Base-by-base conservation (phyloP, 2,797 vertebrate species). In the Sebastes minor region DNA sequence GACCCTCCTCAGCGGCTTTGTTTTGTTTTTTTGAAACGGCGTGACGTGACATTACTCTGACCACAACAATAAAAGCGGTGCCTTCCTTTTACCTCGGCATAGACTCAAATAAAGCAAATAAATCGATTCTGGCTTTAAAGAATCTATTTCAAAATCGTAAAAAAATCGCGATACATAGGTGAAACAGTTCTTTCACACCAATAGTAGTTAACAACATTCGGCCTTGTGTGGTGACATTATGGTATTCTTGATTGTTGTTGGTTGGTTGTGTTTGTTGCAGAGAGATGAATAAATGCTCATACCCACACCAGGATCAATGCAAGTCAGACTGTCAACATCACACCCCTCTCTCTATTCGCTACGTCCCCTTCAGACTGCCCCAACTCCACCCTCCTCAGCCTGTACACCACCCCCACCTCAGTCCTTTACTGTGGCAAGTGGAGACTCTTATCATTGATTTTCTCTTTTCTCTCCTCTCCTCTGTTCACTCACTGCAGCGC, bases 361-460 rank as follows among this genome's bases (percentile, higher is more conserved):
- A 25, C 4, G 4, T 42, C 66, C 32, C 32, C 20, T 70, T 42
- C 22, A 38, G 25, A 23, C 38, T 49, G 59, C 57, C 75, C 68
- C 10, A 13, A 5, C 81, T n/a, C 71, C 64, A 30, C 33, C 46
- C 74, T 59, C 32, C 33, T 14, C 2, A 23, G 23, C 23, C 23
- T 23, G 23, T 23, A 23, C 23, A 23, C 56, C 35, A 14, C 52
- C 6, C 20, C 11, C 69, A 61, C 4, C 72, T 71, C 33, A 85
- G 84, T 85, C 75, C 87, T 90, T 70, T 86, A 83, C 88, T 85
- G 80, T 89, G 85, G 90, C 91, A 84, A 93, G 89, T 89, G 82
- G 88, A 92, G 89, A 91, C 90, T 93, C 88, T 92, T 93, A 89
- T 94, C 92, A 93, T 91, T 89, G 89, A 92, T 93, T 91, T 92